Evolutionary conservation across 2,113 vertebrate species (phyloP), one percentile per base, ranked within the genome.

Genomic region (Chaetops frenatus): DNA sequence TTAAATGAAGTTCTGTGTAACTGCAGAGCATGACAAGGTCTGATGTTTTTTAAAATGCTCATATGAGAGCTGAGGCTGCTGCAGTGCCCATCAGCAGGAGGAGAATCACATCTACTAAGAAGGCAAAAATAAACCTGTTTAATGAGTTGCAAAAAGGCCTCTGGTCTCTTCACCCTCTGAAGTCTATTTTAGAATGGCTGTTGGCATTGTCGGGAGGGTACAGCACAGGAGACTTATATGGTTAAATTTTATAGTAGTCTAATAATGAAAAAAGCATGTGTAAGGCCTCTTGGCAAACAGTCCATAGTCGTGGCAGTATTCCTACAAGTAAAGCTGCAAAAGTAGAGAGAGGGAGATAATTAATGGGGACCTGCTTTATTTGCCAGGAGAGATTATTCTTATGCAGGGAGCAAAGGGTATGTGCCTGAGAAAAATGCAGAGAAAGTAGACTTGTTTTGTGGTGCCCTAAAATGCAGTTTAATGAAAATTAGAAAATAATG

Each of bases 221-320:
- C 80, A 78, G 88, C 8, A 0, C 71, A 51, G 95, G 84, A 97
- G 94, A 96, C 86, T 96, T 97, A 82, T 74, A 97, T 86, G 89
- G 97, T 97, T 97, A 97, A 97, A 93, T 96, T 90, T 95, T 86
- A 93, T 94, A 94, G 74, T 88, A 88, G 84, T 93, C 92, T 97
- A 96, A 96, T 94, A 97, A 97, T 92, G 95, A 97, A 91, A 94
- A 81, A 93, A 93, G 28, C 90, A 95, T 87, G 94, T 97, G 92
- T 85, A 86, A 94, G 90, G 76, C 94, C 87, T 96, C 94, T 94
- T 96, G 97, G 96, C 96, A 87, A 86, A n/a, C 42, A 72, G 95
- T 94, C 95, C 80, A 28, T 15, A 50, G 38, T 92, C 44, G 0
- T 87, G 93, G 91, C 95, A 91, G 78, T 66, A 79, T 90, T 81